phyloP scores from a whole-genome alignment of 2,797 vertebrate genomes.

The Thalassophryne amazonica region DNA sequence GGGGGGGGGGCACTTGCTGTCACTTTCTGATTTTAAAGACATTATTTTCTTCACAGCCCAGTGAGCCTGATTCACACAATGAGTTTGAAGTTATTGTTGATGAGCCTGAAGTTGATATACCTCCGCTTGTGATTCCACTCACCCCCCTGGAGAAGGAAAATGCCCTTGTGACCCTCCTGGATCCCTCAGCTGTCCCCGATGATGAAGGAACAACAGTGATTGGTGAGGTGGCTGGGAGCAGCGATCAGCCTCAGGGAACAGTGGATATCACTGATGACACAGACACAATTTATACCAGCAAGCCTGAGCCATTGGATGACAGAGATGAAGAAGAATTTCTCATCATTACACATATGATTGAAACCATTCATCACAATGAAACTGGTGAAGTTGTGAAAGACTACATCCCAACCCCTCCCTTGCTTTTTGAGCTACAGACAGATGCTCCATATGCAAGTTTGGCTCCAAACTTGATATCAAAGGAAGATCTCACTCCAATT shows the following conservation, averaged over 20 bases:
- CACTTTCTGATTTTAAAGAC: not conserved
- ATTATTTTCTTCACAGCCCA: constrained; percentile 40
- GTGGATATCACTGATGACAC: constrained; percentile 26
- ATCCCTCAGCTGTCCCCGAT: constrained; percentile 35
- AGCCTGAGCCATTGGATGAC: constrained; percentile 14
- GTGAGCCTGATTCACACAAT: constrained; percentile 61
- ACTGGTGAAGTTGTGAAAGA: constrained; percentile 65
- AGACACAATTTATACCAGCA: constrained; percentile 8
- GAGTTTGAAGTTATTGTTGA: constrained; percentile 50
- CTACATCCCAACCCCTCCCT: constrained; percentile 39
- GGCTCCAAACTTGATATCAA: constrained; percentile 54
- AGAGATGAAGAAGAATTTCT: constrained; percentile 36
- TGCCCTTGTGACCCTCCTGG: constrained; percentile 51
- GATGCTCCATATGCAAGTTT: constrained; percentile 11
- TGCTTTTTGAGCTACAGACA: constrained; percentile 8
- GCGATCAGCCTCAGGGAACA: not conserved
- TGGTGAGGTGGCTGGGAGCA: not conserved
- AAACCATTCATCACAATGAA: constrained; percentile 63
- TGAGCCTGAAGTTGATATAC: constrained; percentile 30
- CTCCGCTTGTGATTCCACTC: constrained; percentile 25
- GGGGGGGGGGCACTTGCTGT: too few relatives aligned
- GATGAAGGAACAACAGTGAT: not conserved
- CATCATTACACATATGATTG: constrained; percentile 67
- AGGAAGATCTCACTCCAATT: constrained; percentile 36
- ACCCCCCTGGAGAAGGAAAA: constrained; percentile 57